Evolutionary conservation across 2,797 vertebrate genomes (phyloP), one percentile per base, ranked within the genome.

Genomic region (Alcedo quadribrachys): DNA sequence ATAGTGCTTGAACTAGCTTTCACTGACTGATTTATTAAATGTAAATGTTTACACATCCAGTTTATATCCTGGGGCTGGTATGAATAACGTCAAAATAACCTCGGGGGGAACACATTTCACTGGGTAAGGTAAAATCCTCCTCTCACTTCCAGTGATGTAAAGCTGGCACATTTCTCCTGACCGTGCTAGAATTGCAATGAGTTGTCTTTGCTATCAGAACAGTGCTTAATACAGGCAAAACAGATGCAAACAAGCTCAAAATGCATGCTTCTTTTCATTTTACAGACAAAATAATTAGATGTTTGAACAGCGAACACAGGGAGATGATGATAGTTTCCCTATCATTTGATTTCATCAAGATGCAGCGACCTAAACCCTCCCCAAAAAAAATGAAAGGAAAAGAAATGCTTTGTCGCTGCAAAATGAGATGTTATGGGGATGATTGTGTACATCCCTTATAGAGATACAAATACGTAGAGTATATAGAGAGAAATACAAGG

Each of bases 1-100:
- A 73, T 51, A 53, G 82, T 2, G 22, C 46, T 92, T 60, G 62
- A 82, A 87, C 57, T 42, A 73, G 69, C 55, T 85, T 73, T 53
- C 25, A 42, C 80, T 71, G 62, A 22, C 81, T 82, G 84, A 90
- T 92, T 94, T 92, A 94, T 91, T 92, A 65, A 92, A 93, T 94
- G 74, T 76, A 92, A 96, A 94, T 92, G 74, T 94, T 96, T 95
- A 74, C 91, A 92, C 87, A 90, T 55, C 22, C 57, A 9, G 67
- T 89, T 86, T 43, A 66, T 84, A 19, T 43, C 87, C 63, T 11
- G 11, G 28, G 69, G 85, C 60, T 81, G 20, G 37, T 22, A 81
- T 30, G 83, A 81, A 87, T 80, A 58, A 78, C 50, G 40, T 92
- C 73, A 88, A 76, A 96, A 62, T 83, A 93, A 42, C 68, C 61